Evolutionary conservation across 2,888 invertebrate species (phyloP), one percentile per base, ranked within the genome.

Genomic region (Chaetogeoica ovagalla): DNA sequence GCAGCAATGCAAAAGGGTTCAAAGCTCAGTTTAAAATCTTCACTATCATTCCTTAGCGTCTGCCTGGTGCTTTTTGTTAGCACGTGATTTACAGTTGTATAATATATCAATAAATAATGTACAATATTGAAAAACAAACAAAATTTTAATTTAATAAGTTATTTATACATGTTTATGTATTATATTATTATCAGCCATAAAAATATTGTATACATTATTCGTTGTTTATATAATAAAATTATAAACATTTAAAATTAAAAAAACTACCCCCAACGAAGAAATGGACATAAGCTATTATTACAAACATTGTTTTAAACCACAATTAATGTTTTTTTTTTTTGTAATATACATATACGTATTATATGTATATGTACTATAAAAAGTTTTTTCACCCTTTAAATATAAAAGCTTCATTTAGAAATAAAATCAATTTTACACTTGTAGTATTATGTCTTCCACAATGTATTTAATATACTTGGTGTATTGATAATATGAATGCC

Each of bases 1-100:
- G 95, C 95, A 88, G 95, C 95, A 85, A 95, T 95, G 94, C 95
- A 95, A 89, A 91, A 94, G 86, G 94, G 93, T 52, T 79, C 79
- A 2, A 79, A 79, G 43, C 79, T 79, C 52, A 79, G 79, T 65
- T 71, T 71, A 43, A 79, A 79, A 71, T 71, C 79, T 23, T 79
- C 79, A 43, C 57, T 79, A 65, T 79, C 79, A 43, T 57, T 79
- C 9, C 23, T 79, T 15, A 71, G 79, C 63, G 79, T 79, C 6
- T 71, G 57, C 57, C 62, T 79, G 17, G 79, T 79, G 39, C 19
- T 79, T 13, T 79, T 79, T 17, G 43, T 79, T 30, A 79, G 71
- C 70, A 79, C 79, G 79, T 79, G 79, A 79, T 79, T 79, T 60
- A 55, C 19, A 71, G 55, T 60, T 77, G 52, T 70, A 30, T 30